Evolutionary conservation across 2,113 vertebrate genomes (phyloP).

Genomic region (Symphodus melops): DNA sequence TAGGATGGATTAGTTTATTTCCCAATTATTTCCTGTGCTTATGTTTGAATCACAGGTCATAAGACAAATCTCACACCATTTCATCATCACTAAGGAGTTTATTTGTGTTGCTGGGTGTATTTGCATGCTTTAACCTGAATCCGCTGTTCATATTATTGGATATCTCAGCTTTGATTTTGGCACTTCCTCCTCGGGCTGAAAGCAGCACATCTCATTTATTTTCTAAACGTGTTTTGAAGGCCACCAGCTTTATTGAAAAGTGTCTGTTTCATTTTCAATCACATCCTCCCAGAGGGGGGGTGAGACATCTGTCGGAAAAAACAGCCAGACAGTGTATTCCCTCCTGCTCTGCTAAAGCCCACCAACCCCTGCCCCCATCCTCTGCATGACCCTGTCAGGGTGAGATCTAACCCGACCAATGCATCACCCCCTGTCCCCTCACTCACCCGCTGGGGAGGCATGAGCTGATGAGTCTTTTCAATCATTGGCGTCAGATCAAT

Average conservation of each 20-base stretch:
- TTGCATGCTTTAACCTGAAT: slow-evolving; percentile 2
- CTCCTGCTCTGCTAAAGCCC: slow-evolving; percentile 13
- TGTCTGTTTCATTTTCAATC: slow-evolving; percentile 66
- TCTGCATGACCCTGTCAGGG: slow-evolving; percentile 24
- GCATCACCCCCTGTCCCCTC: slow-evolving; percentile 20
- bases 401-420: slow-evolving; percentile 24
- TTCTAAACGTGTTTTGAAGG: slow-evolving; percentile 50
- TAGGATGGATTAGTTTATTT: not conserved
- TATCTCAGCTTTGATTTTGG: slow-evolving; percentile 20
- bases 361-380: not conserved
- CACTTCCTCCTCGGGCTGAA: slow-evolving; percentile 20
- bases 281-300: slow-evolving; percentile 53
- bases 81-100: slow-evolving; percentile 27
- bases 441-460: slow-evolving; percentile 47
- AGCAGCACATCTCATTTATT: slow-evolving; percentile 40
- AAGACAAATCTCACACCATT: slow-evolving; percentile 13
- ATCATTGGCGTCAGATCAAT: slow-evolving; percentile 59
- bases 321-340: slow-evolving; percentile 49
- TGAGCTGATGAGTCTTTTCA: slow-evolving; percentile 59
- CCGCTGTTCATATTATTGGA: slow-evolving; percentile 4
- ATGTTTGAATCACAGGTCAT: not conserved
- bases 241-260: slow-evolving; percentile 71
- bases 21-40: not conserved
- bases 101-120: slow-evolving; percentile 19
- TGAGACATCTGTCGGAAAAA: slow-evolving; percentile 73